A percentile compares a stretch with the other conserved stretches of the same genome.
Evolutionary conservation across 2,113 vertebrate genomes (phyloP).

Genomic region (Zapus hudsonius): DNA sequence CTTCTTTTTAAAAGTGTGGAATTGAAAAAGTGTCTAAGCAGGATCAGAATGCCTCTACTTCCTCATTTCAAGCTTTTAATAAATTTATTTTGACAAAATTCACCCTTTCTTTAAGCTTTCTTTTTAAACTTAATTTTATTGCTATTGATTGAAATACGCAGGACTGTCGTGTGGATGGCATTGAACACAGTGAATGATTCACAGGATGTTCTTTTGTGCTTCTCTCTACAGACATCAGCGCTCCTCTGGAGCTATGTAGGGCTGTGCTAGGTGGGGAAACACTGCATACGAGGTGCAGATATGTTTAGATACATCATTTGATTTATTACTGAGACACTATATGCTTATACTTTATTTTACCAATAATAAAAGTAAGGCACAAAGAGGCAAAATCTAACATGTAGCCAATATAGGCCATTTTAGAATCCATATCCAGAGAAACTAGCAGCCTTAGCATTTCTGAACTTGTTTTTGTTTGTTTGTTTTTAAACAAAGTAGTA

Average conservation of each 20-base stretch:
- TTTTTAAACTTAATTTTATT: slow-evolving; percentile 18
- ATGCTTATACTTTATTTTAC: background rate
- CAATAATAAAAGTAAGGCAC: background rate
- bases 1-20: background rate
- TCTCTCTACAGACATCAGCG: background rate
- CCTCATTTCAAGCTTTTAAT: slow-evolving; percentile 48
- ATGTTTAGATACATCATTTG: background rate
- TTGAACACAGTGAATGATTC: slow-evolving; percentile 37
- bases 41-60: background rate
- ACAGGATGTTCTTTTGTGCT: background rate
- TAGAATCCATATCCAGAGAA: background rate
- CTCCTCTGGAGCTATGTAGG: background rate
- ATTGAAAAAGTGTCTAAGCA: background rate
- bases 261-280: background rate
- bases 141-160: background rate
- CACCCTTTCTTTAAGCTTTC: background rate
- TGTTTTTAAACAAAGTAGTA: background rate
- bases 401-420: background rate
- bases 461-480: background rate
- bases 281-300: background rate
- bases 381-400: too few species aligned
- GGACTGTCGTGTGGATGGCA: background rate
- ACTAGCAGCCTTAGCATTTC: background rate
- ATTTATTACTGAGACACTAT: background rate
- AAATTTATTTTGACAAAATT: slow-evolving; percentile 26